phyloP scores from a whole-genome alignment of 2,888 invertebrate genomes.

The Mythimna albipuncta region DNA sequence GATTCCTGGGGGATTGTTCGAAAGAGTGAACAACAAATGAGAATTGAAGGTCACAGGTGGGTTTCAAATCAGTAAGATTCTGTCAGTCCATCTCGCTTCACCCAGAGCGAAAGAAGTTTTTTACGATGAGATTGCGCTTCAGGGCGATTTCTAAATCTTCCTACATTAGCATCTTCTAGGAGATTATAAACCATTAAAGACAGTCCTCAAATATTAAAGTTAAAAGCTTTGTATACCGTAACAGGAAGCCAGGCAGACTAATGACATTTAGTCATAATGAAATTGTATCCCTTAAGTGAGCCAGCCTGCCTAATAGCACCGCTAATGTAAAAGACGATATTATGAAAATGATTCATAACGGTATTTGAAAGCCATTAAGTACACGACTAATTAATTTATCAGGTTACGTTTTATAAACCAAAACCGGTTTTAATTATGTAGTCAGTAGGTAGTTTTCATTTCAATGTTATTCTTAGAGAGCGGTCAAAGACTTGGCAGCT shows the following conservation, averaged over 20 bases:
- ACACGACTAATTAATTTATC: constrained; percentile 1
- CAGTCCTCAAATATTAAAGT: background rate
- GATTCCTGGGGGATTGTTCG: too few species aligned
- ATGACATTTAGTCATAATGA: constrained; percentile 30
- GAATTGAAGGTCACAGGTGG: too few species aligned
- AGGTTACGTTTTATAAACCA: constrained; percentile 9
- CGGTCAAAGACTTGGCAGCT: too few species aligned
- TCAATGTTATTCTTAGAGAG: too few species aligned
- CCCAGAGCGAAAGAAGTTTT: too few species aligned
- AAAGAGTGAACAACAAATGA: too few species aligned
- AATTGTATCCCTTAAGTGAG: constrained; percentile 36
- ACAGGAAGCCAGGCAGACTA: constrained; percentile 33
- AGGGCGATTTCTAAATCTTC: background rate
- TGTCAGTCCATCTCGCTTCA: too few species aligned
- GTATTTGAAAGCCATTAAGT: constrained; percentile 17
- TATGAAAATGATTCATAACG: constrained; percentile 16
- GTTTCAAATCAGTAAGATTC: too few species aligned
- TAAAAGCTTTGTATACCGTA: constrained; percentile 25
- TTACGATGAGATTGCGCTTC: background rate
- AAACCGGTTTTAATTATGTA: background rate
- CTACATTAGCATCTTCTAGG: background rate
- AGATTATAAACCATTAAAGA: background rate
- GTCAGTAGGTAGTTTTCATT: too few species aligned
- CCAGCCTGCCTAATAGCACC: background rate
- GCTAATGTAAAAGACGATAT: constrained; percentile 8